A percentile compares a stretch with the other conserved stretches of the same genome.
Evolutionary conservation across 2,113 vertebrate genomes (phyloP).

Genomic region (Siniperca knerii): DNA sequence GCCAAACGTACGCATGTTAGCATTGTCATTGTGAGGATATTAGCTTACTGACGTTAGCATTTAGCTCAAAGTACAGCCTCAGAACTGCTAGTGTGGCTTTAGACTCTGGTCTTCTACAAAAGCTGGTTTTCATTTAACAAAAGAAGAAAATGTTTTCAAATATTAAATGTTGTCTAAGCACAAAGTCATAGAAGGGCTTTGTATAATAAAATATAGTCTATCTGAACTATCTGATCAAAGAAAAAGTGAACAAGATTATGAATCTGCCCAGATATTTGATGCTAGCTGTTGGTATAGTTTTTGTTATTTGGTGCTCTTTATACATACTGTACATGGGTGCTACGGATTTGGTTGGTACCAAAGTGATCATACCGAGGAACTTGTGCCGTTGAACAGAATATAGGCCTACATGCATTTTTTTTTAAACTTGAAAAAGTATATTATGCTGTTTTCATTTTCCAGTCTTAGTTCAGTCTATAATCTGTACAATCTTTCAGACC

Average conservation of each 20-base stretch:
- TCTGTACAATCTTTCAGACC: constrained; percentile 37
- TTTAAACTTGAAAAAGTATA: neutral
- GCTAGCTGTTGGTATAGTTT: neutral
- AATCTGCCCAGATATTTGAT: neutral
- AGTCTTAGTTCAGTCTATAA: constrained; percentile 23
- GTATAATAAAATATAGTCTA: neutral
- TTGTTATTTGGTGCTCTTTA: neutral
- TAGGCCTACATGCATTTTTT: neutral
- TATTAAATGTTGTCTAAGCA: neutral
- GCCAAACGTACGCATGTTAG: too few relatives aligned
- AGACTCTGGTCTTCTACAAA: too few relatives aligned
- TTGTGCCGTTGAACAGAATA: neutral
- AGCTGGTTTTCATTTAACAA: neutral
- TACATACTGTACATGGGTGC: too few relatives aligned
- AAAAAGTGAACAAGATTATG: neutral
- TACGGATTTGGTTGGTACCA: too few relatives aligned
- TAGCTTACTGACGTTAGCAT: too few relatives aligned
- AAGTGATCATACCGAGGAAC: neutral
- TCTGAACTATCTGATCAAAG: neutral
- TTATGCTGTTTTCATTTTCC: constrained; percentile 45
- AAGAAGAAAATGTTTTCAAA: neutral
- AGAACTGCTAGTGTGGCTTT: neutral
- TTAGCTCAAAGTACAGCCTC: too few relatives aligned
- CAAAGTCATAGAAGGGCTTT: neutral
- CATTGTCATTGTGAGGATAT: too few relatives aligned